Percentiles rank a stretch among this genome's conserved stretches.
Evolutionary conservation across 2,113 vertebrate species (phyloP).

Genomic region (Sinocyclocheilus anshuiensis): DNA sequence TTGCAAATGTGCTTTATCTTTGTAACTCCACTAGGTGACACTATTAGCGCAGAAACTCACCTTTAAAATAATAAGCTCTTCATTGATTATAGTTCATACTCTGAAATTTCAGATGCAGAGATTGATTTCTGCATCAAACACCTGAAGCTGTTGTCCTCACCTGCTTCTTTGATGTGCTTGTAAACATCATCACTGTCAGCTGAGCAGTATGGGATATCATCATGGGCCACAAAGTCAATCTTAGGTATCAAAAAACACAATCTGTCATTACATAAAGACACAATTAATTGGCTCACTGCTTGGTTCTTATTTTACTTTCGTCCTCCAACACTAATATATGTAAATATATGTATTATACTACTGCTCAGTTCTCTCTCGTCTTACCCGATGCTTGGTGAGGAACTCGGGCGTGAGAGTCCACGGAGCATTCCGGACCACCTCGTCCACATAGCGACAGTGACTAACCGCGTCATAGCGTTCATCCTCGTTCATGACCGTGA

Average conservation of each 20-base stretch:
- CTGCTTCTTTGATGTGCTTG: conserved; percentile 97
- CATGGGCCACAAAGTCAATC: too few relatives aligned
- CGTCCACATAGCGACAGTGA: conserved; percentile 97
- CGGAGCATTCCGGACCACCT: conserved; percentile 93
- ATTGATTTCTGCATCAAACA: too few relatives aligned
- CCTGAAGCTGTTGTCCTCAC: conserved; percentile 67
- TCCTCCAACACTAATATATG: background rate
- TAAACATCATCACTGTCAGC: conserved; percentile 93
- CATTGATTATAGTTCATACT: too few relatives aligned
- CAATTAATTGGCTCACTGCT: background rate
- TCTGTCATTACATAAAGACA: background rate
- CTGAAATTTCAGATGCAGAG: too few relatives aligned
- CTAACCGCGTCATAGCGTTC: conserved; percentile 94
- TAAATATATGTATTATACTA: background rate
- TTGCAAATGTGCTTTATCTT: too few relatives aligned
- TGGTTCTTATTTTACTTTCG: too few relatives aligned
- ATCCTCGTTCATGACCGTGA: conserved; percentile 97
- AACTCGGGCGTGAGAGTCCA: conserved; percentile 94
- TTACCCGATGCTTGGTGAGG: conserved; percentile 87
- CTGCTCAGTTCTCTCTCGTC: conserved; percentile 17
- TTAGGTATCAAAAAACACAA: background rate
- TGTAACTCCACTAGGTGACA: too few relatives aligned
- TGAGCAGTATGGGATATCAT: too few relatives aligned
- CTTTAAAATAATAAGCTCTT: too few relatives aligned
- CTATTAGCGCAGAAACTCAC: too few relatives aligned